phyloP scores from a whole-genome alignment of 2,113 vertebrate species.

The Bos indicus region DNA sequence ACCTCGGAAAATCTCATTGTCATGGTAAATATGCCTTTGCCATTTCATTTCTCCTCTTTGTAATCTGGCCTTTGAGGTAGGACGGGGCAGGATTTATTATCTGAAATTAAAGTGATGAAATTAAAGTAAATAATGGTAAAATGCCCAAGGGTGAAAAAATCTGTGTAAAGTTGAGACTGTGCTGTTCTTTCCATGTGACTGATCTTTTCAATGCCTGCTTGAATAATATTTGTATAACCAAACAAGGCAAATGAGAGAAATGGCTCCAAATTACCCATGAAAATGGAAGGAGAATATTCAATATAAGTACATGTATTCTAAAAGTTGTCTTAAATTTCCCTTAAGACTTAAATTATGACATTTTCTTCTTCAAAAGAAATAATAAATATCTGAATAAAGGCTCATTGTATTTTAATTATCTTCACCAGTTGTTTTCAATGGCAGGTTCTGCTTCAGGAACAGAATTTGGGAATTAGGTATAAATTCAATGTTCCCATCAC shows the following conservation, averaged over 20 bases:
- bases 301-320: neutral
- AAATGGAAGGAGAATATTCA: neutral
- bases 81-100: neutral
- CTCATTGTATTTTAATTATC: slow-evolving; percentile 75
- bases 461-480: slow-evolving; percentile 96
- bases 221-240: slow-evolving; percentile 13
- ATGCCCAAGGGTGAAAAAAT: neutral
- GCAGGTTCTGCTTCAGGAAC: slow-evolving; percentile 97
- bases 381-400: slow-evolving; percentile 54
- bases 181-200: neutral
- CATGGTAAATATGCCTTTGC: slow-evolving; percentile 87
- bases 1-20: slow-evolving; percentile 94
- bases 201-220: slow-evolving; percentile 2
- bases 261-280: neutral
- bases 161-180: neutral
- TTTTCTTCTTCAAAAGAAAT: slow-evolving; percentile 50
- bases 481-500: slow-evolving; percentile 97
- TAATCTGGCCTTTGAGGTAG: neutral
- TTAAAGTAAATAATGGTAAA: slow-evolving; percentile 31
- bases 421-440: slow-evolving; percentile 83
- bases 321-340: slow-evolving; percentile 16
- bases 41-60: slow-evolving; percentile 14
- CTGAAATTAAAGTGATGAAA: neutral
- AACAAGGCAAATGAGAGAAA: slow-evolving; percentile 12
- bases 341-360: neutral